phyloP scores from a whole-genome alignment of 1,140 invertebrate genomes.

The Coptotermes formosanus region DNA sequence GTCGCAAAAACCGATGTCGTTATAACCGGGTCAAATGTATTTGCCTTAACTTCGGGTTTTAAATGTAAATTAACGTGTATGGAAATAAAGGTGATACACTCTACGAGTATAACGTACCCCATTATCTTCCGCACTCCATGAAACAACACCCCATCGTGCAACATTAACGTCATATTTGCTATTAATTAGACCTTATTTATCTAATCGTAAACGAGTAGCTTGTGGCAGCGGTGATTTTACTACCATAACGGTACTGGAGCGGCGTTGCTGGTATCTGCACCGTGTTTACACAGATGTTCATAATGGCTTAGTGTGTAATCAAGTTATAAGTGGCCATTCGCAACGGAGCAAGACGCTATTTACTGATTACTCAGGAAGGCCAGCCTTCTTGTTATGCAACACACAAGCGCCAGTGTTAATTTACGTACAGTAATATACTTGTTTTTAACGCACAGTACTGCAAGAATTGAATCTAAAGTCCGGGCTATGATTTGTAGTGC shows the following conservation, averaged over 20 bases:
- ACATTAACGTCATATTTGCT: background rate
- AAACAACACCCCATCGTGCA: background rate
- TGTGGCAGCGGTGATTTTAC: background rate
- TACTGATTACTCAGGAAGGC: background rate
- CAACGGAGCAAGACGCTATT: background rate
- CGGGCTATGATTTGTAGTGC: too few relatives aligned
- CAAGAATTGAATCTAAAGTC: too few relatives aligned
- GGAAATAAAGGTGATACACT: too few relatives aligned
- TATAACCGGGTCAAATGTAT: too few relatives aligned
- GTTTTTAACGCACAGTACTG: background rate
- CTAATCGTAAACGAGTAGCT: background rate
- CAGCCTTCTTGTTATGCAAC: background rate
- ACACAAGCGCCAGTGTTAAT: background rate
- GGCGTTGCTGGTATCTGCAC: background rate
- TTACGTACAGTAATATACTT: background rate
- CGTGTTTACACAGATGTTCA: background rate
- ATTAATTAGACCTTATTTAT: background rate
- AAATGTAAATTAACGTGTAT: too few relatives aligned
- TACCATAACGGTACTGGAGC: background rate
- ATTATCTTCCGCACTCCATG: too few relatives aligned
- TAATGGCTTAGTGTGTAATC: background rate
- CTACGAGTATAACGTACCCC: too few relatives aligned
- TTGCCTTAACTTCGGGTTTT: too few relatives aligned
- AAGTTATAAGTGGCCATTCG: background rate
- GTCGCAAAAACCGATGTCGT: too few relatives aligned